These are phyloP conservation scores for Sus cebifrons DNA, from an alignment of 2,797 vertebrate species.

Conservation along the genomic window DNA sequence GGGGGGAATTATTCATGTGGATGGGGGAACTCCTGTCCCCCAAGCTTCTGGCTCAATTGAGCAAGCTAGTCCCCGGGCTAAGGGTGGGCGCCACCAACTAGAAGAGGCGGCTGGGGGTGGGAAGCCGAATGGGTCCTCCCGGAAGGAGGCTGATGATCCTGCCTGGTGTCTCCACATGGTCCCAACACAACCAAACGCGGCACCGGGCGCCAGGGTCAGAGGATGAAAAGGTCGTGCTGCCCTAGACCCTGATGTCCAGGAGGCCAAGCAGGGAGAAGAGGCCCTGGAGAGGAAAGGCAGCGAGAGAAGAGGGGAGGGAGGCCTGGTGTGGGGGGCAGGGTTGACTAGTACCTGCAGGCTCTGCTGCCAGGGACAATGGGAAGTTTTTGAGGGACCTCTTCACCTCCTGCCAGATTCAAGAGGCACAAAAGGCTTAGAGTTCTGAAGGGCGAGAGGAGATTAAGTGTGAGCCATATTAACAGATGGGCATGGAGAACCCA, in stretches of 20 bases:
- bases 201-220: neutral
- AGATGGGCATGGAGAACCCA: neutral
- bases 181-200: neutral
- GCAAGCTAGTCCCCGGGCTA: neutral
- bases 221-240: conserved; percentile 1
- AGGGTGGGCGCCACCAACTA: neutral
- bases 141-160: neutral
- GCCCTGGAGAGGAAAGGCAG: neutral
- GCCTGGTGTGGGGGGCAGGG: neutral
- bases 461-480: neutral
- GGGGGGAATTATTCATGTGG: neutral
- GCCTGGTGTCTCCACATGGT: neutral
- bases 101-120: neutral
- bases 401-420: neutral
- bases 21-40: neutral
- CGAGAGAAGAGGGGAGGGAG: neutral
- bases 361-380: neutral
- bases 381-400: neutral
- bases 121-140: neutral
- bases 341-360: neutral
- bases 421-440: neutral
- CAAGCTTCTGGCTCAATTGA: neutral
- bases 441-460: neutral
- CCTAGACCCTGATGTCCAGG: neutral
- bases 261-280: neutral